Evolutionary conservation across 2,888 invertebrate genomes (phyloP).

Genomic region (Diarsia rubi): DNA sequence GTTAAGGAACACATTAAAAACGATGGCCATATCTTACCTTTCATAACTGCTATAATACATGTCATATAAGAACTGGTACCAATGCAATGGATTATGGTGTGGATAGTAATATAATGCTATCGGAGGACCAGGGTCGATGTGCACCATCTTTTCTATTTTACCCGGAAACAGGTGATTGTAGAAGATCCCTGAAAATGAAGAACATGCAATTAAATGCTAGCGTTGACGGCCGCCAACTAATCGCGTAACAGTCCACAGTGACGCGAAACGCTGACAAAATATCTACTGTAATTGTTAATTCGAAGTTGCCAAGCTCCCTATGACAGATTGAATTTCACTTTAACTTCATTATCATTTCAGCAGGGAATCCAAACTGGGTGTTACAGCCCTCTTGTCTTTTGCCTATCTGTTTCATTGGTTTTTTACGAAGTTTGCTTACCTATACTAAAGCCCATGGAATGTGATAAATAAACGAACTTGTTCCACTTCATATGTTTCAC

Average conservation of each 20-base stretch:
- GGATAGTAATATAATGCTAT: constrained; percentile 70
- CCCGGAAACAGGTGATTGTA: constrained; percentile 86
- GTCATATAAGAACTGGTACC: constrained; percentile 71
- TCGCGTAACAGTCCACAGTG: background rate
- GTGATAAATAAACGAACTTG: constrained; percentile 72
- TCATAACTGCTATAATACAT: constrained; percentile 76
- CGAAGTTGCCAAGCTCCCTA: background rate
- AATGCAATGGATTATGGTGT: constrained; percentile 59
- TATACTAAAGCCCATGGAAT: constrained; percentile 75
- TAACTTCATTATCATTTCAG: background rate
- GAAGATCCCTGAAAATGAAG: constrained; percentile 70
- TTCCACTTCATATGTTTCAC: constrained; percentile 76
- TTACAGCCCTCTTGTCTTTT: background rate
- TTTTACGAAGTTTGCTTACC: constrained; percentile 65
- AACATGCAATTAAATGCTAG: background rate
- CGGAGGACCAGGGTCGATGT: constrained; percentile 74
- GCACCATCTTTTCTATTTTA: constrained; percentile 86
- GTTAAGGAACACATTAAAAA: background rate
- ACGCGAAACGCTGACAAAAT: background rate
- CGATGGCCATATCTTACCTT: constrained; percentile 64
- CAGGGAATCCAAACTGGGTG: background rate
- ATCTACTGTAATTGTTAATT: background rate
- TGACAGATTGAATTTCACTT: background rate
- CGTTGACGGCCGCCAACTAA: background rate
- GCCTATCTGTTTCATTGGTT: background rate